Base-by-base conservation (phyloP, 2,113 vertebrate species). In the Drymodes brunneopygia region DNA sequence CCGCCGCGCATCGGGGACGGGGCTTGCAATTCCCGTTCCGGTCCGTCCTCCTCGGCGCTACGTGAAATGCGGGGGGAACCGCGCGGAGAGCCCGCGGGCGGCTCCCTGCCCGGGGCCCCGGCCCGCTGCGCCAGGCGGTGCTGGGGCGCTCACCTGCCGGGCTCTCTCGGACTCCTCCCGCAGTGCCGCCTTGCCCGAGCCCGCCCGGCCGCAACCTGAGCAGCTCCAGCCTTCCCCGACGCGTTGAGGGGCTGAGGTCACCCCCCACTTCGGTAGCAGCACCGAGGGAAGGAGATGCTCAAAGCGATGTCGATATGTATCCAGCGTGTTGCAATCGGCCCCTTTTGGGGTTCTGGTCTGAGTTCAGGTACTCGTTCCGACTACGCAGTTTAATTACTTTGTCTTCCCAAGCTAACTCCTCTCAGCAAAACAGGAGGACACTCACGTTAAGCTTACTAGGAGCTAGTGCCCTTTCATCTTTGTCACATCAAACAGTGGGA, bases 11-110 rank as follows among this genome's bases (percentile, higher is more conserved):
- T 35, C 54, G 60, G 35, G 36, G 29, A 50, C 24, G 56, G 36
- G 57, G 66, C n/a, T 88, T 20, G 66, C 61, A 53, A 40, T 88
- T 91, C 93, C 80, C 93, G 84, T 88, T 93, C 93, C 88, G 81
- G 91, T 86, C 84, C 81, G 71, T 62, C 93, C 84, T 88, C 91
- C 61, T 33, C 71, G 51, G 66, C 93, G 61, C 80, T 65, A 35
- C 80, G 47, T 57, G 80, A 57, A 93, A 33, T n/a, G 88, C 75
- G 88, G 72, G 80, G 70, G 71, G 71, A 85, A 89, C 40, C 12
- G 71, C 65, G 14, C 56, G 9, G 50, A 58, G 35, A 64, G 60
- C 65, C 58, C 47, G n/a, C 57, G 36, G 74, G 66, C 53, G 23
- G 35, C 74, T 85, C 70, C 38, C 17, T 21, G 71, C 12, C 38